Percentiles rank a stretch among this genome's conserved stretches.
phyloP scores from a whole-genome alignment of 2,113 vertebrate genomes.

The Monopterus albus region DNA sequence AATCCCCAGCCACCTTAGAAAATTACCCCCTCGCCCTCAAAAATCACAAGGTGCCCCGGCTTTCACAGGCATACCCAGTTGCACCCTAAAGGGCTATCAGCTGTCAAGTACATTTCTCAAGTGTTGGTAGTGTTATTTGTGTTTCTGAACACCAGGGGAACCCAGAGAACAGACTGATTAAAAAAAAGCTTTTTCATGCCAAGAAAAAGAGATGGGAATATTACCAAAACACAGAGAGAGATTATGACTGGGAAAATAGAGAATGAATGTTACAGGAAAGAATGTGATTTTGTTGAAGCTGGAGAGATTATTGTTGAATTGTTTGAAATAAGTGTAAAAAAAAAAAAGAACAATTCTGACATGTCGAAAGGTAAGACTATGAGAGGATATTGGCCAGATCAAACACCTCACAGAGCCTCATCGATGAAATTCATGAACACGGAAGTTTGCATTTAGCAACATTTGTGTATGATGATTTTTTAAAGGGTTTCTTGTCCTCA shows the following conservation, averaged over 20 bases:
- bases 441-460: slow-evolving; percentile 36
- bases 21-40: slow-evolving; percentile 13
- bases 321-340: neutral
- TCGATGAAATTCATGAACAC: neutral
- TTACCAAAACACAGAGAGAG: slow-evolving; percentile 44
- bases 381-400: neutral
- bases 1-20: slow-evolving; percentile 69
- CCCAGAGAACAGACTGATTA: neutral
- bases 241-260: slow-evolving; percentile 23
- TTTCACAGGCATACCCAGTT: slow-evolving; percentile 74
- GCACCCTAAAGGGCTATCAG: slow-evolving; percentile 82
- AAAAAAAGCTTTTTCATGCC: neutral
- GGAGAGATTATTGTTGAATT: slow-evolving; percentile 25
- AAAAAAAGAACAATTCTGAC: neutral
- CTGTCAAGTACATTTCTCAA: slow-evolving; percentile 71
- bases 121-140: slow-evolving; percentile 32
- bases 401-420: slow-evolving; percentile 2
- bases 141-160: slow-evolving; percentile 45
- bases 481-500: slow-evolving; percentile 29
- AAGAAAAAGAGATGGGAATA: neutral
- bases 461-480: slow-evolving; percentile 16
- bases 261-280: slow-evolving; percentile 45
- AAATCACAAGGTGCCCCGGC: slow-evolving; percentile 73
- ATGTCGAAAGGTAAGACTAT: neutral
- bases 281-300: slow-evolving; percentile 38